These are phyloP conservation scores for Palythoa heliodiscus DNA, from an alignment of 92 coral and sea anemone genomes.

Conservation along the genomic window DNA sequence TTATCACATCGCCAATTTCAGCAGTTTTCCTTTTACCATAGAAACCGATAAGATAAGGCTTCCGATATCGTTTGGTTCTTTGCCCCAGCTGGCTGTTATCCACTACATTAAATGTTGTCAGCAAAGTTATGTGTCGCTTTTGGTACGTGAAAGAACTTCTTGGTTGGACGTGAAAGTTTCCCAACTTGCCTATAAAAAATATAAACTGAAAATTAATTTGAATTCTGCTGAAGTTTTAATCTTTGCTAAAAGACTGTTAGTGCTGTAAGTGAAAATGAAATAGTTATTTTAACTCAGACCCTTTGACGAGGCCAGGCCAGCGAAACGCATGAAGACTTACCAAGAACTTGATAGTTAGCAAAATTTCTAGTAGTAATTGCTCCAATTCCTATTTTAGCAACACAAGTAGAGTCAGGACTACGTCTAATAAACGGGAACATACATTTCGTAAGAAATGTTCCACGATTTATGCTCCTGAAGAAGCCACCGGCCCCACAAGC, in stretches of 20 bases:
- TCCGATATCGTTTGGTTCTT: constrained; percentile 83
- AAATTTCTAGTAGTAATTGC: background rate
- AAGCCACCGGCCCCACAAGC: constrained; percentile 9
- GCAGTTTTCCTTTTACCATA: constrained; percentile 95
- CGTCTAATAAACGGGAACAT: background rate
- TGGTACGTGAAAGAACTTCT: constrained; percentile 23
- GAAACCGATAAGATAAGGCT: constrained; percentile 94
- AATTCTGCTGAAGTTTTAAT: background rate
- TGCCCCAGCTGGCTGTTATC: constrained; percentile 96
- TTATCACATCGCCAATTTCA: constrained; percentile 90
- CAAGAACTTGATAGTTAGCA: background rate
- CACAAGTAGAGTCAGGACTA: background rate
- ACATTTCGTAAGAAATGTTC: constrained; percentile 3
- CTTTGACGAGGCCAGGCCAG: background rate
- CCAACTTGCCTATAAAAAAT: background rate
- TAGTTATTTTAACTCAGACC: too few species aligned
- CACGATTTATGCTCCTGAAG: background rate
- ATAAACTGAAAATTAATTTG: background rate
- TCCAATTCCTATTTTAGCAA: background rate
- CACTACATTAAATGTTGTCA: constrained; percentile 92
- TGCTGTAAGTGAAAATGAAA: too few species aligned
- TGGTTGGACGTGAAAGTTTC: background rate
- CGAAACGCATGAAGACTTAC: background rate
- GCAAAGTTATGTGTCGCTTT: constrained; percentile 73
- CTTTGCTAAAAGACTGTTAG: too few species aligned